These are phyloP conservation scores for Plectropomus leopardus DNA, from an alignment of 2,113 vertebrate species.

Conservation along the genomic window DNA sequence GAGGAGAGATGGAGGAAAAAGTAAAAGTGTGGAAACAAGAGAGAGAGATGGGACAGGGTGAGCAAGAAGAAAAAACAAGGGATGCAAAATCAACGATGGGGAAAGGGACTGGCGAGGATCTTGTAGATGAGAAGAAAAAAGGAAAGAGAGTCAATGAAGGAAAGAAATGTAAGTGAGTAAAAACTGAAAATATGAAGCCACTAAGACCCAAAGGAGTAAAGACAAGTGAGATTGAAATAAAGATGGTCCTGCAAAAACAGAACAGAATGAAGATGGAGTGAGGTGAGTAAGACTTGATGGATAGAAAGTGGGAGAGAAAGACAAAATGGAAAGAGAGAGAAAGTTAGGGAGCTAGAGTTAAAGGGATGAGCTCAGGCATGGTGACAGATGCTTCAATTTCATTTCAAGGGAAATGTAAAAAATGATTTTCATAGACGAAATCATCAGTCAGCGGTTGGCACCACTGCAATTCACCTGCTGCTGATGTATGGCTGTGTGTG, in stretches of 20 bases:
- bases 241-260: conserved; percentile 1
- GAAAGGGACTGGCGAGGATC: conserved; percentile 4
- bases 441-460: conserved; percentile 16
- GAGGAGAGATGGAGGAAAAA: background rate
- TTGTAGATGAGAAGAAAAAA: background rate
- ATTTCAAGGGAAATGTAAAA: conserved; percentile 17
- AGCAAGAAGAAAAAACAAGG: background rate
- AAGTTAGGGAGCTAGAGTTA: background rate
- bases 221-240: background rate
- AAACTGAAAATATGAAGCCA: conserved; percentile 18
- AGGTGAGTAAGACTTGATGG: background rate
- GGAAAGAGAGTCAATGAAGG: background rate
- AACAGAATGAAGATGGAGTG: background rate
- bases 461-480: background rate
- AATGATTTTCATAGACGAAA: conserved; percentile 17
- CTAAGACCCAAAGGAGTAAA: background rate
- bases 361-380: background rate
- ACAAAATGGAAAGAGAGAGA: background rate
- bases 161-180: background rate
- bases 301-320: background rate
- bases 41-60: background rate
- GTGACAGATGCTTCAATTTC: conserved; percentile 22
- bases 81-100: background rate
- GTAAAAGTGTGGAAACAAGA: background rate
- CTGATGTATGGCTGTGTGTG: background rate